These are phyloP conservation scores for Tupaia tana DNA, from an alignment of 2,113 vertebrate genomes.

Conservation along the genomic window DNA sequence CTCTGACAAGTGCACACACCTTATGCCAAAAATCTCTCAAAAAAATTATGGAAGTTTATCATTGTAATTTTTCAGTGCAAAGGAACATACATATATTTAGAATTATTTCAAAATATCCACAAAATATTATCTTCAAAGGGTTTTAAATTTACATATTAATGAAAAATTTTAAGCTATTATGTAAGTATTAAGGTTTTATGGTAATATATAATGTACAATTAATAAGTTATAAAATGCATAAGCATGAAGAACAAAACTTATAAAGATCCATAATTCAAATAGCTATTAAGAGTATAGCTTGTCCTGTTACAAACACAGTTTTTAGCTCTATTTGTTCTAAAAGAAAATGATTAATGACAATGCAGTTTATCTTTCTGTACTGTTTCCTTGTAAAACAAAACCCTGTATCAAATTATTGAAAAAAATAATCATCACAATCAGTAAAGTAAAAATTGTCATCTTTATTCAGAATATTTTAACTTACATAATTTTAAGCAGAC, in stretches of 20 bases:
- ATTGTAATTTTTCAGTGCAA: constrained; percentile 31
- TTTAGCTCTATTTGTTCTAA: background rate
- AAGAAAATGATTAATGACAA: background rate
- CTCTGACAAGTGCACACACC: too few species aligned
- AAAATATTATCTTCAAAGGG: constrained; percentile 62
- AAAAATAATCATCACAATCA: background rate
- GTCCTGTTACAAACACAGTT: background rate
- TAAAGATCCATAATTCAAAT: background rate
- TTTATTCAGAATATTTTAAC: background rate
- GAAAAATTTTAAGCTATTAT: constrained; percentile 52
- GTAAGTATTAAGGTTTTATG: constrained; percentile 7
- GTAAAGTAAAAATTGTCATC: background rate
- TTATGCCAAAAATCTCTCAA: too few species aligned
- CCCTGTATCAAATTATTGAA: background rate
- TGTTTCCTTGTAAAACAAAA: background rate
- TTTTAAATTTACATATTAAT: constrained; percentile 69
- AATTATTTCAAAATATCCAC: constrained; percentile 55
- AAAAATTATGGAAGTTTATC: background rate
- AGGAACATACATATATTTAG: constrained; percentile 41
- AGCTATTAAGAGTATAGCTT: background rate
- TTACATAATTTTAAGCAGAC: background rate
- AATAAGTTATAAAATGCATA: constrained; percentile 50
- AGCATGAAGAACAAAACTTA: constrained; percentile 42
- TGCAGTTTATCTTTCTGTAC: background rate
- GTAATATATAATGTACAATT: constrained; percentile 37